Evolutionary conservation across 2,797 vertebrate genomes (phyloP).

Genomic region (Sebastolobus altivelis): DNA sequence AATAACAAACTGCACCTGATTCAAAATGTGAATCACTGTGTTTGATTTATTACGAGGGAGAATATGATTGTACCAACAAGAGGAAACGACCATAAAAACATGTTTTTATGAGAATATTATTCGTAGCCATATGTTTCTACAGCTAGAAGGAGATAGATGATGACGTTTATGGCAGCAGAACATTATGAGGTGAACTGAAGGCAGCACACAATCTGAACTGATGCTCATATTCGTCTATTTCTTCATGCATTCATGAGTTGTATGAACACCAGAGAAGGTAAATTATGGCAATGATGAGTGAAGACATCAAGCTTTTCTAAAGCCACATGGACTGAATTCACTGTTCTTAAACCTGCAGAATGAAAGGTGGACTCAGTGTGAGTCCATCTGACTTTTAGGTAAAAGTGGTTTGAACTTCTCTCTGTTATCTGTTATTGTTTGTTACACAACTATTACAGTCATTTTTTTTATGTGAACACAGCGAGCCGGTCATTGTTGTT

Average conservation of each 20-base stretch:
- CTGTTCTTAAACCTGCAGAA: background rate
- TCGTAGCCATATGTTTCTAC: background rate
- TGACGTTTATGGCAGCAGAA: background rate
- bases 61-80: background rate
- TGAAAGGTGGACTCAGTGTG: background rate
- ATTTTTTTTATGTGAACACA: background rate
- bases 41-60: background rate
- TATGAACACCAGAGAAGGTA: background rate
- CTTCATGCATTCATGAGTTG: background rate
- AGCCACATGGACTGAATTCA: background rate
- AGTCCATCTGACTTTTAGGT: background rate
- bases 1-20: constrained; percentile 13
- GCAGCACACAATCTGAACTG: background rate
- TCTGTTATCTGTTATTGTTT: background rate
- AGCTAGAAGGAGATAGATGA: background rate
- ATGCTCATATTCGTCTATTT: background rate
- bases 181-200: background rate
- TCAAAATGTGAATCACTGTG: background rate
- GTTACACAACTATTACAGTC: background rate
- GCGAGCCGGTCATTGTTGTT: too few species aligned
- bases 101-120: background rate
- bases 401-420: background rate
- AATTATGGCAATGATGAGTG: background rate
- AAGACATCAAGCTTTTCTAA: background rate
- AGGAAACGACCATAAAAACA: constrained; percentile 5